Percentiles rank a stretch among this genome's conserved stretches.
Evolutionary conservation across 2,888 invertebrate genomes (phyloP).

Genomic region (Cerceris rybyensis): DNA sequence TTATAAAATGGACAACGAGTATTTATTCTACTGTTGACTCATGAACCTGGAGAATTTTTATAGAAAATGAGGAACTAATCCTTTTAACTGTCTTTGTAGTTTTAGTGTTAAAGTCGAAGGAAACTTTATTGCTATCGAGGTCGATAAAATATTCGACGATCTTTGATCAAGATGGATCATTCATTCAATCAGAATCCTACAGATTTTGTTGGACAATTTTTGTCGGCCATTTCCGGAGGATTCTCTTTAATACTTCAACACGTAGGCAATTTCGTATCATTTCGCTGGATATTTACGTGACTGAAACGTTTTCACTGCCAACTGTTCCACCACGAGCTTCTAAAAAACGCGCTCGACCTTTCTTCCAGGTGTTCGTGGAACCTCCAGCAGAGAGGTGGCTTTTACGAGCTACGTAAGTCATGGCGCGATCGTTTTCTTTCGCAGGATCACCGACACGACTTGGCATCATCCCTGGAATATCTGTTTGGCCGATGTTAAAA

Average conservation of each 20-base stretch:
- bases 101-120: no score
- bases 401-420: conserved; percentile 62
- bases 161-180: conserved; percentile 1
- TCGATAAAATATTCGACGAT: background rate
- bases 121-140: no score
- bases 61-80: no score
- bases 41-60: no score
- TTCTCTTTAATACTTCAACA: conserved; percentile 33
- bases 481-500: conserved; percentile 11
- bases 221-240: conserved; percentile 11
- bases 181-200: conserved; percentile 7
- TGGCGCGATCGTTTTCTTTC: conserved; percentile 45
- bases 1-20: no score
- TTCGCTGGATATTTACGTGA: conserved; percentile 50
- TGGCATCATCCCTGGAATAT: conserved; percentile 46
- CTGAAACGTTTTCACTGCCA: conserved; percentile 39
- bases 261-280: conserved; percentile 19
- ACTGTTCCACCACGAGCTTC: conserved; percentile 47
- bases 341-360: conserved; percentile 38
- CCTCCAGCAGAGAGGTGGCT: conserved; percentile 29
- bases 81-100: no score
- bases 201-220: background rate
- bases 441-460: conserved; percentile 39
- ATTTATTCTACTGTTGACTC: no score
- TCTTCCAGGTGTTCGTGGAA: conserved; percentile 57